Percentiles rank a stretch among this genome's conserved stretches.
Conservation (phyloP, 2,888 invertebrate genomes). For the Camptogramma bilineatum region DNA sequence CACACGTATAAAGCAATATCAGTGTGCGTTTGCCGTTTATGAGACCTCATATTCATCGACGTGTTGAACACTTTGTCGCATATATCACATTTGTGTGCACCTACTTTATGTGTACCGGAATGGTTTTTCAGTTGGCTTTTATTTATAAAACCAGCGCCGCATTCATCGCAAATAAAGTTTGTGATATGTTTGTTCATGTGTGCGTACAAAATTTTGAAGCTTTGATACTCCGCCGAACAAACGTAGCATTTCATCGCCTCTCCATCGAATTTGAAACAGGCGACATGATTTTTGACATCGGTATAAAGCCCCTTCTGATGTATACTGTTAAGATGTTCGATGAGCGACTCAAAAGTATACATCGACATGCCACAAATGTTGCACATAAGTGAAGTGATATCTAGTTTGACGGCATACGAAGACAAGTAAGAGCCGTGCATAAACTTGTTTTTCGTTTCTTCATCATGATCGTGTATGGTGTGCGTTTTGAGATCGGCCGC, state of each 20-base stretch:
- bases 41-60: too few species aligned
- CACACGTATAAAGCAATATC: too few species aligned
- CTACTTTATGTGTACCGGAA: too few species aligned
- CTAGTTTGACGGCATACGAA: constrained; percentile 58
- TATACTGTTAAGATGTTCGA: constrained; percentile 50
- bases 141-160: too few species aligned
- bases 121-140: too few species aligned
- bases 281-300: constrained; percentile 52
- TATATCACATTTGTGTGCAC: too few species aligned
- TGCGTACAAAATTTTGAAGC: too few species aligned
- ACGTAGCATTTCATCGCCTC: constrained; percentile 52
- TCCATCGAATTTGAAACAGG: constrained; percentile 60
- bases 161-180: too few species aligned
- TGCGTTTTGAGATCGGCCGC: constrained; percentile 61
- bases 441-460: constrained; percentile 25
- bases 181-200: too few species aligned
- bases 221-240: too few species aligned
- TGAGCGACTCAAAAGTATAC: constrained; percentile 47
- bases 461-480: constrained; percentile 45
- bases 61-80: too few species aligned
- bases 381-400: constrained; percentile 64
- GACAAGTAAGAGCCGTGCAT: constrained; percentile 31
- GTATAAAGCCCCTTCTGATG: constrained; percentile 54
- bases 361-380: constrained; percentile 53
- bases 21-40: too few species aligned